Evolutionary conservation across 2,113 vertebrate species (phyloP).

Genomic region (Cephalopholis sonnerati): DNA sequence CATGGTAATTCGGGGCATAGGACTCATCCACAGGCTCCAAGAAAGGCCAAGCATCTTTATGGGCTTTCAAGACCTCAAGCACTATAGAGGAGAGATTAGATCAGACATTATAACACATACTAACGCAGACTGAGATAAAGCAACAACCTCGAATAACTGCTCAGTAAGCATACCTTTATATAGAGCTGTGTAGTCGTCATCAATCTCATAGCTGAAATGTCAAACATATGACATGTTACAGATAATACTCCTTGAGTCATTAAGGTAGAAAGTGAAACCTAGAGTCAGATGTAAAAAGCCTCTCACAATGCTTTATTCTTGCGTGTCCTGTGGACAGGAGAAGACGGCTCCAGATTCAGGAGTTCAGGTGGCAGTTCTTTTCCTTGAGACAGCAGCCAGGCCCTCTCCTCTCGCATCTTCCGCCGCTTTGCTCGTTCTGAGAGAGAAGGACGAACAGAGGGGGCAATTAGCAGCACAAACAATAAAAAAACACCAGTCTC

Average conservation of each 20-base stretch:
- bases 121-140: not conserved
- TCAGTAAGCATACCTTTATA: constrained; percentile 91
- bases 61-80: constrained; percentile 93
- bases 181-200: constrained; percentile 96
- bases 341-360: constrained; percentile 91
- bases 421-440: constrained; percentile 94
- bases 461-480: constrained; percentile 31
- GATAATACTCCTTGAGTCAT: not conserved
- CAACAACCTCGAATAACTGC: not conserved
- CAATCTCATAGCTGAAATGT: constrained; percentile 92
- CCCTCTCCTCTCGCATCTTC: constrained; percentile 93
- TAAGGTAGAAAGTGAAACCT: not conserved
- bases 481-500: constrained; percentile 1
- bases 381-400: constrained; percentile 94
- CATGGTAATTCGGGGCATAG: constrained; percentile 95
- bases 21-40: constrained; percentile 98
- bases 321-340: constrained; percentile 88
- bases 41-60: constrained; percentile 99
- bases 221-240: constrained; percentile 23
- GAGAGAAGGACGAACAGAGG: not conserved
- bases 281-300: not conserved
- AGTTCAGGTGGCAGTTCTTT: constrained; percentile 95
- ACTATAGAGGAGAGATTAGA: constrained; percentile 80
- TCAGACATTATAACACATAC: not conserved
- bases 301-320: constrained; percentile 93